phyloP scores from a whole-genome alignment of 1,140 invertebrate species.

The Sycophila sp. region DNA sequence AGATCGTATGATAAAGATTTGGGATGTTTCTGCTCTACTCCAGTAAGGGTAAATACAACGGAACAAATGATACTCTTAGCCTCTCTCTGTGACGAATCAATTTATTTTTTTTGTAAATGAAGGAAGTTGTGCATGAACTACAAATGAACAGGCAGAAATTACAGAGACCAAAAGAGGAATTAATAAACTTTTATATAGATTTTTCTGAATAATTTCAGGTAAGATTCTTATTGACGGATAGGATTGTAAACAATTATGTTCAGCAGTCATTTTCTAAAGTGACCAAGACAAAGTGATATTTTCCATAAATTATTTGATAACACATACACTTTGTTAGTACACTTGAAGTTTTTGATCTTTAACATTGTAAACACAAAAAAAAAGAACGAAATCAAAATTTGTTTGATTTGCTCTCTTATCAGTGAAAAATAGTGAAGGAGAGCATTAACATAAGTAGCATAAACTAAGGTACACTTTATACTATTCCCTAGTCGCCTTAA shows the following conservation, averaged over 20 bases:
- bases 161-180: not conserved
- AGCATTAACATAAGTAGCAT: conserved; percentile 15
- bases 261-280: conserved; percentile 2
- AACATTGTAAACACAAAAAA: not conserved
- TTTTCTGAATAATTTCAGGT: conserved; percentile 8
- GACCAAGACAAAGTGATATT: conserved; percentile 3
- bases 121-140: not conserved
- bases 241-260: not conserved
- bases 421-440: not conserved
- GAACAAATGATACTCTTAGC: conserved; percentile 21
- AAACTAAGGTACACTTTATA: conserved; percentile 21
- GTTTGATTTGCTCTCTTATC: not conserved
- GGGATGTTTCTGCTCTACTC: conserved; percentile 76
- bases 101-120: conserved; percentile 20
- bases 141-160: conserved; percentile 11
- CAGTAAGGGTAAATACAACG: conserved; percentile 51
- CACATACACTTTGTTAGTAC: not conserved
- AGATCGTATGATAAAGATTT: conserved; percentile 93
- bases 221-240: conserved; percentile 3
- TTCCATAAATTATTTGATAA: conserved; percentile 1
- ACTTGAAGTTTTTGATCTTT: not conserved
- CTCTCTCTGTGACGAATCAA: conserved; percentile 27
- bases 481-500: conserved; percentile 34
- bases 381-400: conserved; percentile 16
- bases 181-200: conserved; percentile 28